Evolutionary conservation across 2,888 invertebrate genomes (phyloP).

Genomic region (Eumerus sabulonum): DNA sequence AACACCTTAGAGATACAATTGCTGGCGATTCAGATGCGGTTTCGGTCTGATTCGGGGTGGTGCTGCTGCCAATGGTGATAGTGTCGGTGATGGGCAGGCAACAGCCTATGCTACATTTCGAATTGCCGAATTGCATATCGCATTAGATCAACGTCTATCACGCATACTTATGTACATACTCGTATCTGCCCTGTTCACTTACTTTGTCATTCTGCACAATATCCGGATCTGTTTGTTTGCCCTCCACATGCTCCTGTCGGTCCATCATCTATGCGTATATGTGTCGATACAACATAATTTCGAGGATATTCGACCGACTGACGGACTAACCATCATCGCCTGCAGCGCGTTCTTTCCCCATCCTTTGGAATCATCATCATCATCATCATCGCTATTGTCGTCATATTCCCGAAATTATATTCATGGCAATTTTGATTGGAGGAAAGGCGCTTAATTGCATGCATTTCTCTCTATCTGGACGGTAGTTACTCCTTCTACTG

Average conservation of each 20-base stretch:
- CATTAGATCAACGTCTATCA: too few species aligned
- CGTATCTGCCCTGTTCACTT: too few species aligned
- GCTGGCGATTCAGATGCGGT: conserved; percentile 7
- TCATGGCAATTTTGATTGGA: conserved; percentile 59
- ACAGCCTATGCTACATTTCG: too few species aligned
- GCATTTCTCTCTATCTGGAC: conserved; percentile 18
- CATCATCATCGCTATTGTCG: conserved; percentile 21
- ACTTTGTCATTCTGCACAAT: too few species aligned
- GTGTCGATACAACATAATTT: conserved; percentile 26
- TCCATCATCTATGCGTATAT: conserved; percentile 3
- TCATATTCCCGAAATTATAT: conserved; percentile 63
- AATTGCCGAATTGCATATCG: too few species aligned
- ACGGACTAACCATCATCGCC: not conserved
- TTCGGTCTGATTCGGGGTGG: not conserved
- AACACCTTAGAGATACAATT: conserved; percentile 44
- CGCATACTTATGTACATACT: too few species aligned
- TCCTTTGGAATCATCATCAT: not conserved
- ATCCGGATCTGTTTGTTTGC: conserved; percentile 12
- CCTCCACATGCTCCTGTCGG: not conserved
- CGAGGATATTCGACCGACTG: conserved; percentile 4
- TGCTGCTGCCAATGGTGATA: too few species aligned
- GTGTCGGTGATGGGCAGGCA: too few species aligned
- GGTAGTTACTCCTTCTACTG: conserved; percentile 8
- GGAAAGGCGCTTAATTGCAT: conserved; percentile 10
- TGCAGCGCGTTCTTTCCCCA: conserved; percentile 14